Conservation (phyloP, 2,113 vertebrate genomes). For the Capreolus pygargus region DNA sequence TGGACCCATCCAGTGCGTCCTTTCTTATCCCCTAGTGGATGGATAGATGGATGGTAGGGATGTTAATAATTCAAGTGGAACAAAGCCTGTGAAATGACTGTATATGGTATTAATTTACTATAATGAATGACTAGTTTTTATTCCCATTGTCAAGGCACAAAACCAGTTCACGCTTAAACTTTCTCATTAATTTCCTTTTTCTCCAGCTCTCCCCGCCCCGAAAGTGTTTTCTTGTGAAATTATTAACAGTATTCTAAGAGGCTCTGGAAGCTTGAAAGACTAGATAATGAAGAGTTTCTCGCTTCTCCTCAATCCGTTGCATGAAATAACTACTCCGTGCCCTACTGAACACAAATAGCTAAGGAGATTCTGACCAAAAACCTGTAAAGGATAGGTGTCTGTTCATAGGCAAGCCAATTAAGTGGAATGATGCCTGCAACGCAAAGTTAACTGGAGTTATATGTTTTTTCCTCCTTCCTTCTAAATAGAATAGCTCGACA, state of each 20-base stretch:
- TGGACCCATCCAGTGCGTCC: slow-evolving; percentile 79
- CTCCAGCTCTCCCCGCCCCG: background rate
- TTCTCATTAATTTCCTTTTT: slow-evolving; percentile 32
- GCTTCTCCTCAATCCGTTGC: slow-evolving; percentile 76
- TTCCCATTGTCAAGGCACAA: slow-evolving; percentile 80
- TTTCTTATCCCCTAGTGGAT: slow-evolving; percentile 79
- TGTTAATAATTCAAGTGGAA: slow-evolving; percentile 79
- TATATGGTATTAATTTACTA: slow-evolving; percentile 84
- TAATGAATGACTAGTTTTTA: slow-evolving; percentile 75
- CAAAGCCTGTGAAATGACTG: slow-evolving; percentile 85
- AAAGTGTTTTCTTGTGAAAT: slow-evolving; percentile 51
- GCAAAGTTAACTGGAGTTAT: slow-evolving; percentile 75
- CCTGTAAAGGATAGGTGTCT: slow-evolving; percentile 75
- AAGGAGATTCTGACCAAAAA: slow-evolving; percentile 72
- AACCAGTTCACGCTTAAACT: slow-evolving; percentile 77
- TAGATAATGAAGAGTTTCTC: slow-evolving; percentile 77
- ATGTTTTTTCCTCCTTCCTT: slow-evolving; percentile 47
- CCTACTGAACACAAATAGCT: slow-evolving; percentile 72
- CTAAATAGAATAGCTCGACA: slow-evolving; percentile 78
- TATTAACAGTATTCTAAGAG: slow-evolving; percentile 58
- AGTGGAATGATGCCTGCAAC: slow-evolving; percentile 77
- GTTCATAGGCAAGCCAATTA: slow-evolving; percentile 74
- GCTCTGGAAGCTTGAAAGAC: slow-evolving; percentile 65
- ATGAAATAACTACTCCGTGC: slow-evolving; percentile 77
- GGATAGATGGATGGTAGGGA: slow-evolving; percentile 83